A percentile compares a stretch with the other conserved stretches of the same genome.
Evolutionary conservation across 2,888 invertebrate genomes (phyloP).

Genomic region (Acheta domesticus): DNA sequence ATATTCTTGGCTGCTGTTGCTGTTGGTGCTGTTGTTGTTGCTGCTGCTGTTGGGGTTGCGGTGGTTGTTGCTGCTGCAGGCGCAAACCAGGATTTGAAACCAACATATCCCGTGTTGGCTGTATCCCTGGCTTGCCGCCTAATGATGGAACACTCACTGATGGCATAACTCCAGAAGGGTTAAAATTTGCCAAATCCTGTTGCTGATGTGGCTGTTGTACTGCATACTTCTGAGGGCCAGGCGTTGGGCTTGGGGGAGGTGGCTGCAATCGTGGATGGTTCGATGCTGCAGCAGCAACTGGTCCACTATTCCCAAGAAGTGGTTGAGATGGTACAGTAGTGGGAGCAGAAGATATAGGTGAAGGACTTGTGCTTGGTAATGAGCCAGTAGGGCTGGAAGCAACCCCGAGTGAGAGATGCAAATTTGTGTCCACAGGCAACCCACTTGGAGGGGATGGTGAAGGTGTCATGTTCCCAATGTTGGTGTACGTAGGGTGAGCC

Average conservation of each 20-base stretch:
- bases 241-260: constrained; percentile 23
- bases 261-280: constrained; percentile 32
- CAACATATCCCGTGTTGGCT: background rate
- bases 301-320: background rate
- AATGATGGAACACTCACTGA: background rate
- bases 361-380: background rate
- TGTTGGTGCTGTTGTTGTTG: background rate
- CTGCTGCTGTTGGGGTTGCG: too few species aligned
- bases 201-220: constrained; percentile 21
- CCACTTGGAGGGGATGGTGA: constrained; percentile 19
- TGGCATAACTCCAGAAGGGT: background rate
- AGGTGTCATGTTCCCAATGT: background rate
- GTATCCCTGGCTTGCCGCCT: background rate
- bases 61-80: background rate
- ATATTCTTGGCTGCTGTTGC: background rate
- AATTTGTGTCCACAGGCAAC: background rate
- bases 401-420: background rate
- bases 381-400: constrained; percentile 3
- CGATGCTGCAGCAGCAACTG: background rate
- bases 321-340: background rate
- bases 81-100: background rate
- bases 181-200: background rate
- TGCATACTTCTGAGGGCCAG: constrained; percentile 31
- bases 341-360: constrained; percentile 24
- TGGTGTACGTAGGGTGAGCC: background rate